Evolutionary conservation across 35 echinoderm and acorn worm species (phyloP).

Genomic region (Diadema setosum): DNA sequence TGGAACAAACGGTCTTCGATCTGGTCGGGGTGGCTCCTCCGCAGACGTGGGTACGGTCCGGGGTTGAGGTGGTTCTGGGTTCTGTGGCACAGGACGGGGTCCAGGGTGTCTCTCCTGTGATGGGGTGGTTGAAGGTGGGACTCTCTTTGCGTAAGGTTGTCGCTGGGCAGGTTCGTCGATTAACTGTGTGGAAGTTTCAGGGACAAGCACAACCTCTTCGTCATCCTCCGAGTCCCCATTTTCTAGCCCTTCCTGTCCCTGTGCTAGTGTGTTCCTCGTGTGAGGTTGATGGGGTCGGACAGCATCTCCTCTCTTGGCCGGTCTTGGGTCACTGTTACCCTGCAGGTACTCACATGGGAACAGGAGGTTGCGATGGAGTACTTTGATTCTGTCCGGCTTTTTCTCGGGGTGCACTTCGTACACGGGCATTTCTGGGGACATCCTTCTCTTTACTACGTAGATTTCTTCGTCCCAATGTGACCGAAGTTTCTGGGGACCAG

Average conservation of each 20-base stretch:
- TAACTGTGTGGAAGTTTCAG: neutral
- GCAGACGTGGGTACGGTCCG: neutral
- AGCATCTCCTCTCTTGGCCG: neutral
- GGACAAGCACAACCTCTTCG: neutral
- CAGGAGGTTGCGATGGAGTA: constrained; percentile 45
- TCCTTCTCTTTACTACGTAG: constrained; percentile 16
- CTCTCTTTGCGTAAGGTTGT: neutral
- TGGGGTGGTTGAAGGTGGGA: neutral
- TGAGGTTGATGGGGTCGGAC: neutral
- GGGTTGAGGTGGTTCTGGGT: neutral
- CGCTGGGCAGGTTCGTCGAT: neutral
- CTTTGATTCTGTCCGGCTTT: neutral
- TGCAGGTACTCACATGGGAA: constrained; percentile 22
- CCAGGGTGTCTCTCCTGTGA: neutral
- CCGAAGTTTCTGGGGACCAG: constrained; percentile 60
- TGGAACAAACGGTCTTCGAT: neutral
- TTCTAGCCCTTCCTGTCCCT: neutral
- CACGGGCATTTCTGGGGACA: constrained; percentile 39
- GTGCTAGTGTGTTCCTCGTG: neutral
- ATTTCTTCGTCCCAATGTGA: constrained; percentile 53
- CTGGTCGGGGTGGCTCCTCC: neutral
- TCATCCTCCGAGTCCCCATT: neutral
- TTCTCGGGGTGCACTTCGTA: constrained; percentile 34
- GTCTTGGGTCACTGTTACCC: neutral
- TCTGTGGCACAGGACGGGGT: neutral